These are phyloP conservation scores for Propsilocerus akamusi DNA, from an alignment of 1,140 invertebrate genomes.

Conservation along the genomic window DNA sequence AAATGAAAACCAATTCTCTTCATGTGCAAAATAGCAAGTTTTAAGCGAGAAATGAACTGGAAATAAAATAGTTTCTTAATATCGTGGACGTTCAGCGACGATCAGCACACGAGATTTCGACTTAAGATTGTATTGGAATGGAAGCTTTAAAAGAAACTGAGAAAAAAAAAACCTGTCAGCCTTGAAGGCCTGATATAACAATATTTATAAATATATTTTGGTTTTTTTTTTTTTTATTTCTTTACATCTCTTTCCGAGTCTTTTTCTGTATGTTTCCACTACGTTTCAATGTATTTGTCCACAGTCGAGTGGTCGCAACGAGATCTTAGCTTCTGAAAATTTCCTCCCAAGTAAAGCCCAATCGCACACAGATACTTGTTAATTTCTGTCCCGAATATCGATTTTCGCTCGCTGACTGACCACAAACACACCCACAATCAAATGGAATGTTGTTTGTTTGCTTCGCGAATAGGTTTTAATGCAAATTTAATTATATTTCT, in stretches of 20 bases:
- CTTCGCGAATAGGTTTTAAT: no score
- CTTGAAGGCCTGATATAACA: no score
- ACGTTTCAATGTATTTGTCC: not conserved
- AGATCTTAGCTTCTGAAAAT: not conserved
- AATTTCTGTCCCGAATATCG: no score
- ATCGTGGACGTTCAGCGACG: not conserved
- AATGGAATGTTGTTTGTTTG: no score
- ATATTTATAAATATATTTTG: not conserved
- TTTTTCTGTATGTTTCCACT: no score
- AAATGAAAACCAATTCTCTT: not conserved
- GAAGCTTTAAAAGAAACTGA: not conserved
- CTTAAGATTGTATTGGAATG: not conserved
- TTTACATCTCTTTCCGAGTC: no score
- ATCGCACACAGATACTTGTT: no score
- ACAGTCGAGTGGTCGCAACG: not conserved
- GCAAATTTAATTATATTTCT: no score
- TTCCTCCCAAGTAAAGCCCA: not conserved
- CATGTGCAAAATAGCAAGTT: not conserved
- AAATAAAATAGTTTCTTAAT: not conserved
- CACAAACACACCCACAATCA: no score
- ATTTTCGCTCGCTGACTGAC: no score
- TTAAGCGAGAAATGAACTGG: not conserved
- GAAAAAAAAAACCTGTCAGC: constrained; percentile 2
- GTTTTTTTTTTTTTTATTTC: not conserved
- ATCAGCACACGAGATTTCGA: not conserved